Evolutionary conservation across 2,113 vertebrate species (phyloP).

Genomic region (Chitala chitala): DNA sequence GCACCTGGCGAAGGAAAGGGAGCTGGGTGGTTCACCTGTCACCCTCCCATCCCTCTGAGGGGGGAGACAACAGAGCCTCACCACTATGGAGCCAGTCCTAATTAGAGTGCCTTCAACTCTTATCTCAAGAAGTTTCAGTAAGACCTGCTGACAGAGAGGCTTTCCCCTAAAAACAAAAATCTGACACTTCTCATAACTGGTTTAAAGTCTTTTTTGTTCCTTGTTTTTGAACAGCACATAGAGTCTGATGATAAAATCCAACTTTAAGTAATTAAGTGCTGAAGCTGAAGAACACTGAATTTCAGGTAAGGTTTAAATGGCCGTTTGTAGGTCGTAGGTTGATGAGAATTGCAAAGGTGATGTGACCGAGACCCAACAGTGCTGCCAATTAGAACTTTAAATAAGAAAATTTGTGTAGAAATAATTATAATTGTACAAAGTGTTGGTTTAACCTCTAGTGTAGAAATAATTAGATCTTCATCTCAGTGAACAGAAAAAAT

Average conservation of each 20-base stretch:
- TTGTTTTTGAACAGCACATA: background rate
- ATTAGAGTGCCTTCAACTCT: background rate
- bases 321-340: too few relatives aligned
- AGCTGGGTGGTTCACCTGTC: background rate
- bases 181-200: background rate
- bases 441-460: too few relatives aligned
- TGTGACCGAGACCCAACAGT: too few relatives aligned
- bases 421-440: too few relatives aligned
- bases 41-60: background rate
- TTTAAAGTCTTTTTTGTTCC: background rate
- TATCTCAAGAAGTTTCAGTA: background rate
- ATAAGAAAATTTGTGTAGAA: too few relatives aligned
- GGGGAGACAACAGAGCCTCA: background rate
- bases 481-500: too few relatives aligned
- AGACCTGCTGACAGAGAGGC: background rate
- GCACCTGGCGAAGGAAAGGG: background rate
- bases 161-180: background rate
- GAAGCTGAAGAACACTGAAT: background rate
- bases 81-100: background rate
- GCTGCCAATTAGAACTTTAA: too few relatives aligned
- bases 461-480: too few relatives aligned
- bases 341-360: too few relatives aligned
- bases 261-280: too few relatives aligned
- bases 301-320: constrained; percentile 16
- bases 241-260: background rate